Evolutionary conservation across 1,140 invertebrate genomes (phyloP).

Genomic region (Helicoverpa zea): DNA sequence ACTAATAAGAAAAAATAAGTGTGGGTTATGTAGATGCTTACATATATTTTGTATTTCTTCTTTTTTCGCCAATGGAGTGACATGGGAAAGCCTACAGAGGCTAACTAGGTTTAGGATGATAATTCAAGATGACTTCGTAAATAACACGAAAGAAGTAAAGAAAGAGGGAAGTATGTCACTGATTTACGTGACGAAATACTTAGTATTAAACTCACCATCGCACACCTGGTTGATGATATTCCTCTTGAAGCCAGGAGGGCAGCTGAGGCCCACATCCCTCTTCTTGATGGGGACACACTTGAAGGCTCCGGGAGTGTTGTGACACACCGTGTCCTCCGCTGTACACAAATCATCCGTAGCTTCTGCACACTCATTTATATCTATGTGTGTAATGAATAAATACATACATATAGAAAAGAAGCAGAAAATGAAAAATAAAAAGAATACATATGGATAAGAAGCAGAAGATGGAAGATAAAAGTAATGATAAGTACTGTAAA

Average conservation of each 20-base stretch:
- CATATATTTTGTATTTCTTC: no score
- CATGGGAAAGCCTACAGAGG: no score
- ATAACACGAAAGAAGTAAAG: no score
- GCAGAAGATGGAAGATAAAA: not conserved
- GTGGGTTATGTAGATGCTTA: no score
- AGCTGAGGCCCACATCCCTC: constrained; percentile 78
- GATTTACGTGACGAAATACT: no score
- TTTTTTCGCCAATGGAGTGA: no score
- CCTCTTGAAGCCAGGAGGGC: constrained; percentile 89
- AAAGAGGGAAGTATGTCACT: no score
- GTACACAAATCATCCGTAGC: constrained; percentile 88
- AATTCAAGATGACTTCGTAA: no score
- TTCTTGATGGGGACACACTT: constrained; percentile 85
- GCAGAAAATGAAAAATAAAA: not conserved
- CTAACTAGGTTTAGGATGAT: no score
- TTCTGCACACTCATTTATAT: constrained; percentile 90
- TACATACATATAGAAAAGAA: constrained; percentile 11
- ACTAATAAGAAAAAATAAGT: no score
- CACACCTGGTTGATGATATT: constrained; percentile 89
- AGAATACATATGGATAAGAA: not conserved
- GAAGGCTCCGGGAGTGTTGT: constrained; percentile 88
- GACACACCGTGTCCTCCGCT: constrained; percentile 88
- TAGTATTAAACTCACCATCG: constrained; percentile 88
- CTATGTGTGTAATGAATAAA: constrained; percentile 72
- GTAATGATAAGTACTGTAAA: not conserved